Conservation (phyloP, 1,140 invertebrate genomes). For the Drosophila sp. region DNA sequence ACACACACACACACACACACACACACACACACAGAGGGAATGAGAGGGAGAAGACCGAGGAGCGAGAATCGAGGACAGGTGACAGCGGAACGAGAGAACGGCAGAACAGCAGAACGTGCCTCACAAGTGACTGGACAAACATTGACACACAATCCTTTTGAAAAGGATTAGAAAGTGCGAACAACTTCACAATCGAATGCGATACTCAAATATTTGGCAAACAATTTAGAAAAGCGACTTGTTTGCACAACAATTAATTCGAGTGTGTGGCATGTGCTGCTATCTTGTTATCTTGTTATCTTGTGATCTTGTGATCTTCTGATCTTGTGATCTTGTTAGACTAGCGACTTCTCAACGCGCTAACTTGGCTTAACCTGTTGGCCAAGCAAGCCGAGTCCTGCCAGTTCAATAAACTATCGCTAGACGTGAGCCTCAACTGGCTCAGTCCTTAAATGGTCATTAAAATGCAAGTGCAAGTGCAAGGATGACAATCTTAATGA, state of each 20-base stretch:
- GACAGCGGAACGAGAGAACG: conserved; percentile 8
- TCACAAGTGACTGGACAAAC: conserved; percentile 69
- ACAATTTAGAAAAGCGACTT: neutral
- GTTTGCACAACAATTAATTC: neutral
- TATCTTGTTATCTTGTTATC: conserved; percentile 11
- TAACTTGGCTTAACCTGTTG: conserved; percentile 13
- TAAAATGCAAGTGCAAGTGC: conserved; percentile 43
- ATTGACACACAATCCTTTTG: conserved; percentile 70
- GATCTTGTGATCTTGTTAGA: conserved; percentile 4
- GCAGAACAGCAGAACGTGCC: conserved; percentile 46
- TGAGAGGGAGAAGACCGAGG: neutral
- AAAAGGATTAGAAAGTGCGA: conserved; percentile 50
- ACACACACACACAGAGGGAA: neutral
- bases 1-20: conserved; percentile 29
- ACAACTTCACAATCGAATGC: conserved; percentile 67
- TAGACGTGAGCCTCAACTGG: conserved; percentile 6
- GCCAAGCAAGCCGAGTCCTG: conserved; percentile 28
- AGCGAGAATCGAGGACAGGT: neutral
- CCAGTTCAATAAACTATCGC: conserved; percentile 48
- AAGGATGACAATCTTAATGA: conserved; percentile 37
- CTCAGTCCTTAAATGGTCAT: conserved; percentile 32
- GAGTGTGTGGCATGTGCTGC: conserved; percentile 19
- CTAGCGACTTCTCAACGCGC: neutral
- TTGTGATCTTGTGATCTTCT: conserved; percentile 1
- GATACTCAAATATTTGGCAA: conserved; percentile 64